Evolutionary conservation across 2,888 invertebrate species (phyloP), one percentile per base, ranked within the genome.

Genomic region (Strigamia maritima): DNA sequence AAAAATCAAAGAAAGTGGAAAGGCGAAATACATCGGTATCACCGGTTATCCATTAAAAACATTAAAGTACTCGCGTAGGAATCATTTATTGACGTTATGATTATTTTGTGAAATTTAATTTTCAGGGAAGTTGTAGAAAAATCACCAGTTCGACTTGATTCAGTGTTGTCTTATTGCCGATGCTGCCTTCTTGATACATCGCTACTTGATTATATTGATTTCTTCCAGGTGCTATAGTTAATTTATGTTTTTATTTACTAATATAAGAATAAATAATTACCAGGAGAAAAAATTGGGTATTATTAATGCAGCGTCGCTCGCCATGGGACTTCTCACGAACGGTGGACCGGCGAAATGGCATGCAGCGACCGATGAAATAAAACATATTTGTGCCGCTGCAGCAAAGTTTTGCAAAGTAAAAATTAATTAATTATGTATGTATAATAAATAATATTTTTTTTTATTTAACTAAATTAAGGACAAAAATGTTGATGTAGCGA

Each of bases 241-340:
- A 76, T 40, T 4, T 12, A 38, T 76, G 2, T 76, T 38, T 40
- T n/a, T n/a, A n/a, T n/a, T n/a, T n/a, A n/a, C n/a, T n/a, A n/a
- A n/a, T n/a, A n/a, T n/a, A n/a, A n/a, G n/a, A n/a, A n/a, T n/a
- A n/a, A n/a, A n/a, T n/a, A n/a, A n/a, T n/a, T n/a, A 14, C 86
- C 38, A 93, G 93, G 87, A 87, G 79, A 89, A 89, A 83, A 90
- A 92, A 60, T 86, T 96, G 6, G 95, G 93, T 0, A 88, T 97
- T 19, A 91, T 97, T 31, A 94, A 94, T 85, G 95, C 95, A 0
- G 91, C 94, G 0, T 90, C 91, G 0, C 91, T 93, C 14, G 91
- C 91, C 2, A 91, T 96, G 93, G 94, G 95, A 2, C 88, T 97
- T 26, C 87, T 97, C 38, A 91, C 93, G 8, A 92, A 90, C 85